Percentiles rank a stretch among this genome's conserved stretches.
Conservation (phyloP, 2,113 vertebrate genomes). For the human (Homo sapiens) region GRCh38 chr5:131669001-131669500, state of each 20-base stretch:
- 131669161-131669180: neutral
- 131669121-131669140: slow-evolving; percentile 4
- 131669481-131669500: neutral
- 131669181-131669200: neutral
- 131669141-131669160: slow-evolving; percentile 4
- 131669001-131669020: neutral
- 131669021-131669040: neutral
- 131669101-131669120: neutral
- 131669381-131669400: neutral
- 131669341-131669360: neutral
- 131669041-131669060: slow-evolving; percentile 21
- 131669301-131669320: neutral
- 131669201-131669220: neutral
- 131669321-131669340: neutral
- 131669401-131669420: neutral
- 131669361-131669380: neutral
- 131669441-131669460: neutral
- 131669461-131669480: slow-evolving; percentile 1
- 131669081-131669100: neutral
- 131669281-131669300: neutral
- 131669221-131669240: neutral
- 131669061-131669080: neutral
- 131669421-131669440: neutral
- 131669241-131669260: neutral
- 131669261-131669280: neutral